These are phyloP conservation scores for Dendrocincla fuliginosa DNA, from an alignment of 2,797 vertebrate species.

Conservation along the genomic window DNA sequence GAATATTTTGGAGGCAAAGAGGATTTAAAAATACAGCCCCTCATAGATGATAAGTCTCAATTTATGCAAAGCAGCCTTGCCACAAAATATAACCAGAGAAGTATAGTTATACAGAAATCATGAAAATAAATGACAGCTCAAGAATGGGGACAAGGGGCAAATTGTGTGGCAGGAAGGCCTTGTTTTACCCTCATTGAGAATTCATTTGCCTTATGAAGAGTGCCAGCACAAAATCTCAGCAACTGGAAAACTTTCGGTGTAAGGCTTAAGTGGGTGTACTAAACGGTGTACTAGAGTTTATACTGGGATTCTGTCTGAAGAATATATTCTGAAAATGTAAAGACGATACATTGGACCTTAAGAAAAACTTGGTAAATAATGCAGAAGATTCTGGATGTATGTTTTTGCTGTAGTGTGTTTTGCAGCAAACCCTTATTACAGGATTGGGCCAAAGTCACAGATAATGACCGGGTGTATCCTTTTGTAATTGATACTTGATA, in stretches of 20 bases:
- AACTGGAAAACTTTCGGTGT: not conserved
- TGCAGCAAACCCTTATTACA: not conserved
- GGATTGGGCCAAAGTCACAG: not conserved
- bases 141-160: not conserved
- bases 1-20: not conserved
- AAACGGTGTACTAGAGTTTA: not conserved
- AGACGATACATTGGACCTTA: not conserved
- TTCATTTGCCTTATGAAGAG: not conserved
- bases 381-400: not conserved
- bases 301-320: not conserved
- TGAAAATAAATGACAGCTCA: not conserved
- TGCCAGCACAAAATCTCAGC: not conserved
- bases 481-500: not conserved
- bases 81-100: not conserved
- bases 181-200: not conserved
- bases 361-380: not conserved
- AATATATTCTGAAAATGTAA: not conserved
- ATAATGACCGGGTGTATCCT: not conserved
- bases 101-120: not conserved
- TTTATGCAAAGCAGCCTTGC: constrained; percentile 17
- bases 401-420: not conserved
- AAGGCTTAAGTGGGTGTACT: not conserved
- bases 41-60: not conserved
- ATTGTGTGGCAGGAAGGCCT: not conserved
- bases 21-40: constrained; percentile 15